Evolutionary conservation across 2,888 invertebrate species (phyloP), one percentile per base, ranked within the genome.

Genomic region (Dendrolimus pini): DNA sequence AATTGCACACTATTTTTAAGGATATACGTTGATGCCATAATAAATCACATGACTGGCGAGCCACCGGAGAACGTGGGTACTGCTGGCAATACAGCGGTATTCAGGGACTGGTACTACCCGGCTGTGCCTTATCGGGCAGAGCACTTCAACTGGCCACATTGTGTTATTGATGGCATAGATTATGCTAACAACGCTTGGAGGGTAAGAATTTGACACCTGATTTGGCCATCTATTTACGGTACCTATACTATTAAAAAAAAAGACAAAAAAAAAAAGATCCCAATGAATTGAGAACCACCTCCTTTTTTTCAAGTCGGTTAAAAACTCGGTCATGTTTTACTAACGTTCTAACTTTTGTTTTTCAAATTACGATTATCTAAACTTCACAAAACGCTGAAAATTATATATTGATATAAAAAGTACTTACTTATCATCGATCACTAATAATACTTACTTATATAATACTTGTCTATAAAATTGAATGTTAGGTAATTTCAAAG

Each of bases 1-100:
- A n/a, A 13, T 30, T 18, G 18, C 3, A 54, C 30, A 1, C 56
- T 52, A 9, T 18, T 14, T 59, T 64, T 18, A 76, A 94, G 97
- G 70, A 95, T 97, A 65, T 96, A 96, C 79, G 96, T 95, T 0
- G 97, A 98, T 71, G 93, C 94, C 0, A 92, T 98, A 0, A 91
- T 97, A 56, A 98, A 98, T 78, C 97, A 98, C 78, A 97, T 97
- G 97, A 93, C 95, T 0, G 89, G 89, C 0, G 83, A 85, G 55
- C 85, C 87, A 1, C 70, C 74, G 2, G 89, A 87, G 53, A 89
- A 87, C 55, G 66, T 79, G 0, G 96, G 96, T 0, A 94, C 93
- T 0, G 95, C 91, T 12, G 94, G 95, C 42, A 93, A 92, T 41
- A 88, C 79, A 0, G 94, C 93, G 0, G 76, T 91, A 55, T 92